A percentile compares a stretch with the other conserved stretches of the same genome.
These are phyloP conservation scores for Orientallactaga bullata DNA, from an alignment of 2,113 vertebrate species.

Conservation along the genomic window DNA sequence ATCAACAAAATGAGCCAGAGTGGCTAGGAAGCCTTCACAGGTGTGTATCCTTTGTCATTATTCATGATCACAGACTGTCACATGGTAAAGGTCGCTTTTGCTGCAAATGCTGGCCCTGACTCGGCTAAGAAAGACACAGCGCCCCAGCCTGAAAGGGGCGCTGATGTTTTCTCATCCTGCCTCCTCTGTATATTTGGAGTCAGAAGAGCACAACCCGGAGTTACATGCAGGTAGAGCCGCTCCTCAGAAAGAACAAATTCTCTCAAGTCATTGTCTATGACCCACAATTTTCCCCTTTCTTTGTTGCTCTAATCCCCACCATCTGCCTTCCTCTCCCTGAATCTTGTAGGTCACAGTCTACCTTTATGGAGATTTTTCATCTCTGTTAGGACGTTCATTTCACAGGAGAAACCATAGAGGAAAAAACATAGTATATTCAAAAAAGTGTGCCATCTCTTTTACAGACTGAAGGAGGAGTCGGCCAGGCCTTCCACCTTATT, in stretches of 20 bases:
- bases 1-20: background rate
- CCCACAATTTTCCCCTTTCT: background rate
- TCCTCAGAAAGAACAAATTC: background rate
- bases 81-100: background rate
- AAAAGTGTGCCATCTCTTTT: slow-evolving; percentile 17
- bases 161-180: background rate
- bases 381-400: background rate
- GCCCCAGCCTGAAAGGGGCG: background rate
- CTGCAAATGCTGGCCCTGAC: too few species aligned
- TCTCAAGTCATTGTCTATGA: background rate
- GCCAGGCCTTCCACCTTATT: slow-evolving; percentile 60
- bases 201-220: background rate
- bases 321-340: background rate
- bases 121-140: background rate
- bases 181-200: background rate
- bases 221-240: background rate
- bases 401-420: background rate
- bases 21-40: background rate
- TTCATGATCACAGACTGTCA: background rate
- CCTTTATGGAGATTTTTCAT: slow-evolving; percentile 26
- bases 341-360: background rate
- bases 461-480: slow-evolving; percentile 45
- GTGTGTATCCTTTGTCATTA: background rate
- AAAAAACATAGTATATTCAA: slow-evolving; percentile 39
- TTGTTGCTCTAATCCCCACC: accelerated